Conservation (phyloP, 2,113 vertebrate species). For the Miniopterus natalensis region DNA sequence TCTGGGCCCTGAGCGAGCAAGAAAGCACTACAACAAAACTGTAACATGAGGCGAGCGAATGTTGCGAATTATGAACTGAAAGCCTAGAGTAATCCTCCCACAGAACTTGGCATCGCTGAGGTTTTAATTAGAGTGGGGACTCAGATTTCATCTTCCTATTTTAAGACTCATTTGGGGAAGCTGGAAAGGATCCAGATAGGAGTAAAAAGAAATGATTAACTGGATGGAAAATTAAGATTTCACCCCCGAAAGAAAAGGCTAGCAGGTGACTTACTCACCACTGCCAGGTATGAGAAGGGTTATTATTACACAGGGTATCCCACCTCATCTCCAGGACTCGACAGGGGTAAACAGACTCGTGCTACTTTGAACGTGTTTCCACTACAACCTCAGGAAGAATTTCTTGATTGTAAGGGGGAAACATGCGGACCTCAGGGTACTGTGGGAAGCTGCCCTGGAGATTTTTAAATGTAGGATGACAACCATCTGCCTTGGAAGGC, state of each 20-base stretch:
- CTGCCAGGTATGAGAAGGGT: slow-evolving; percentile 2
- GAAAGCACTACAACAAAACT: slow-evolving; percentile 45
- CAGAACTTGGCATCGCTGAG: slow-evolving; percentile 73
- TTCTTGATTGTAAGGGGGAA: slow-evolving; percentile 65
- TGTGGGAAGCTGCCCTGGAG: slow-evolving; percentile 71
- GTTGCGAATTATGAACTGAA: slow-evolving; percentile 61
- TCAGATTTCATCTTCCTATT: slow-evolving; percentile 77
- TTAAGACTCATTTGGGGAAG: slow-evolving; percentile 75
- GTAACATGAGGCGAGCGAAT: slow-evolving; percentile 2
- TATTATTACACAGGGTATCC: not conserved
- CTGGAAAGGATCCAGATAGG: slow-evolving; percentile 73
- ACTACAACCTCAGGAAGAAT: slow-evolving; percentile 53
- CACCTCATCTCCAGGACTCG: slow-evolving; percentile 4
- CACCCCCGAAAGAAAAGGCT: not conserved
- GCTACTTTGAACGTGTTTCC: not conserved
- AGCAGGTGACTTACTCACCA: slow-evolving; percentile 8
- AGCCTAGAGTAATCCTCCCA: slow-evolving; percentile 72
- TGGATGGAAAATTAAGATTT: slow-evolving; percentile 68
- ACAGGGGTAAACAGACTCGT: not conserved
- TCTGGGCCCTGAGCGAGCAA: not conserved
- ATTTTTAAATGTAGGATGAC: slow-evolving; percentile 74
- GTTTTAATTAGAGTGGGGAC: slow-evolving; percentile 81
- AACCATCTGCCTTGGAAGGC: slow-evolving; percentile 81
- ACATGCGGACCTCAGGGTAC: not conserved
- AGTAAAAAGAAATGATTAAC: slow-evolving; percentile 64